These are phyloP conservation scores for Phrynocephalus vlangalii DNA, from an alignment of 2,797 vertebrate species.

Conservation along the genomic window DNA sequence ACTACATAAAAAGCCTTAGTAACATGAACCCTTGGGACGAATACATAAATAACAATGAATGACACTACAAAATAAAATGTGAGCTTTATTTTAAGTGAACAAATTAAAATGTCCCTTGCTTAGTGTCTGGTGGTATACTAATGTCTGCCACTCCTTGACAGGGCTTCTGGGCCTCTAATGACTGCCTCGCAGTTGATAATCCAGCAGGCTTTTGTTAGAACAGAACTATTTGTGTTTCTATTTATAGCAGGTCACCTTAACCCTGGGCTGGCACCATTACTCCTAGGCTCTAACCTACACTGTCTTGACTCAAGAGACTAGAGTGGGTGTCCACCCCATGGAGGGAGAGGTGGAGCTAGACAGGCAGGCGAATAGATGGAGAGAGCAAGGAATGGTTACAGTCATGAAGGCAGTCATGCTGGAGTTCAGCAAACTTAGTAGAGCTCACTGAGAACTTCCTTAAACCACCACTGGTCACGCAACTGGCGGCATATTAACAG, in stretches of 20 bases:
- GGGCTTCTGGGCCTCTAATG: neutral
- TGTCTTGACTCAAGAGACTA: constrained; percentile 1
- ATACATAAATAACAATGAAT: neutral
- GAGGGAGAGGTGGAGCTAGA: no score
- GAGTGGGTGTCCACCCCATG: neutral
- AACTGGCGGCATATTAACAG: neutral
- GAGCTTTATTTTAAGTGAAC: neutral
- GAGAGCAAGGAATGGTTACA: neutral
- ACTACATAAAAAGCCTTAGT: neutral
- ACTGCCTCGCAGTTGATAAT: neutral
- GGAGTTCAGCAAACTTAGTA: constrained; percentile 1
- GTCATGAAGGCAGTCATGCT: neutral
- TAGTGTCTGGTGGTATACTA: neutral
- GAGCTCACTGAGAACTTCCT: neutral
- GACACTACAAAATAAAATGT: neutral
- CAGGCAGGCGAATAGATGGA: neutral
- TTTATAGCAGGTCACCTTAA: constrained; percentile 28
- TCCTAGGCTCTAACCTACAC: neutral
- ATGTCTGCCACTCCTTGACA: neutral
- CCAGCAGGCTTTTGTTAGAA: neutral
- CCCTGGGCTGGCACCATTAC: neutral
- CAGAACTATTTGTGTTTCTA: neutral
- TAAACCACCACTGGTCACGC: constrained; percentile 2
- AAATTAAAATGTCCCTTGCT: neutral
- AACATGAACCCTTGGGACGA: no score